Evolutionary conservation across 2,113 vertebrate species (phyloP), one percentile per base, ranked within the genome.

Genomic region (Myotis yumanensis): DNA sequence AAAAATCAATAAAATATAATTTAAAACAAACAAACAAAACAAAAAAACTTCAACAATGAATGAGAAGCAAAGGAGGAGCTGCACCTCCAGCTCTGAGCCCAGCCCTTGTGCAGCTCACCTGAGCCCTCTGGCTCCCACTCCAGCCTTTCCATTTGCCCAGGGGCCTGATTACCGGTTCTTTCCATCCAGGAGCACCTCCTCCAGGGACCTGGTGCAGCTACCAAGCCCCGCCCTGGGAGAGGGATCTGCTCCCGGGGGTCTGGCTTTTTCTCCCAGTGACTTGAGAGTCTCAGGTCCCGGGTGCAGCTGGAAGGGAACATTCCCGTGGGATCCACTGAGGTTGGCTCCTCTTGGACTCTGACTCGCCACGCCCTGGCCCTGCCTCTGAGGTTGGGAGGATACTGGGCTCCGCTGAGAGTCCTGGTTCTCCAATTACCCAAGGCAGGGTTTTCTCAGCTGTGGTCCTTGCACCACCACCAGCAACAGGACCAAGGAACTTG

Each of bases 111-210:
- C 30, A 17, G 20, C 91, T 48, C 30, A 7, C 32, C 54, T 2
- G 0, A 3, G 46, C 3, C 86, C 85, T 66, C 17, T 0, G 4
- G 25, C 25, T 40, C 22, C 8, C 59, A 30, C 23, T 77, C n/a
- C 0, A 0, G 66, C 4, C 35, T 77, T 40, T 52, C 64, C 86
- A 16, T 75, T 43, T 43, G 25, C 93, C 79, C 93, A 46, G 72
- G 89, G 68, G 89, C 8, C 95, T 62, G 4, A 86, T 94, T 92
- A 95, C 15, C 6, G 4, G 76, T 18, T 76, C 10, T 57, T 75
- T 93, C 90, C 69, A 91, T 14, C n/a, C 57, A 30, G 54, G 86
- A 96, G 51, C 7, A 57, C 16, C 32, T 75, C 46, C 73, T 69
- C 51, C 57, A 16, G 73, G 57, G 40, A 11, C 35, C 68, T 89